These are phyloP conservation scores for Meiosimyza platycephala DNA, from an alignment of 2,888 invertebrate species.

Conservation along the genomic window DNA sequence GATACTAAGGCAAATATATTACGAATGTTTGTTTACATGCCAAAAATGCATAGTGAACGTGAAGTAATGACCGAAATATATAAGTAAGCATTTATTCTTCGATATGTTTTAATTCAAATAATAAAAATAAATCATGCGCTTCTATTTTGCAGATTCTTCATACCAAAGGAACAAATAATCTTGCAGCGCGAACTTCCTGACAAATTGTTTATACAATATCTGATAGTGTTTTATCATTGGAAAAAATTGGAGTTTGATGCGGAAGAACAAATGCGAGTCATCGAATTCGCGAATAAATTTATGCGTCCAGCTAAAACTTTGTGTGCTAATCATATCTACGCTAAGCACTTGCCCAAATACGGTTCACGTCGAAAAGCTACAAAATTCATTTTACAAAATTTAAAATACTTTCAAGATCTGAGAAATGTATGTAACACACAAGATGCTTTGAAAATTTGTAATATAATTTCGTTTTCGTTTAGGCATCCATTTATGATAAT, in stretches of 20 bases:
- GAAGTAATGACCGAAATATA: conserved; percentile 52
- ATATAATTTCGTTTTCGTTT: conserved; percentile 19
- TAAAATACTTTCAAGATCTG: conserved; percentile 49
- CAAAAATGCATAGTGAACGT: conserved; percentile 52
- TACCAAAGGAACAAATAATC: conserved; percentile 43
- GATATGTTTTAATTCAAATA: neutral
- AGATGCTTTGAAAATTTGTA: neutral
- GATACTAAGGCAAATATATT: conserved; percentile 35
- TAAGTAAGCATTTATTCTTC: conserved; percentile 44
- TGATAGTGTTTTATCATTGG: conserved; percentile 57
- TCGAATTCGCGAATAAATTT: conserved; percentile 52
- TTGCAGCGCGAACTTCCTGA: conserved; percentile 54
- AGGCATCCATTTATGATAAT: conserved; percentile 42
- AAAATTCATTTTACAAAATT: conserved; percentile 50
- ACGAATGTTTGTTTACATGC: conserved; percentile 49
- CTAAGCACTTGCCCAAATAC: conserved; percentile 51
- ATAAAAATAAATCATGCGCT: neutral
- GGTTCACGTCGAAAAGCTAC: conserved; percentile 48
- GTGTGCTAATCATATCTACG: conserved; percentile 47
- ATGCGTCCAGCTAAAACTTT: conserved; percentile 54
- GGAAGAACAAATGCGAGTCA: conserved; percentile 45
- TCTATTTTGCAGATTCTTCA: conserved; percentile 44
- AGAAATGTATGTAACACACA: conserved; percentile 46
- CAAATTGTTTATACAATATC: conserved; percentile 54
- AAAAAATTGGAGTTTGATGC: conserved; percentile 50